Percentiles rank a stretch among this genome's conserved stretches.
These are phyloP conservation scores for Ornithoptera alexandrae DNA, from an alignment of 2,888 invertebrate species.

Conservation along the genomic window DNA sequence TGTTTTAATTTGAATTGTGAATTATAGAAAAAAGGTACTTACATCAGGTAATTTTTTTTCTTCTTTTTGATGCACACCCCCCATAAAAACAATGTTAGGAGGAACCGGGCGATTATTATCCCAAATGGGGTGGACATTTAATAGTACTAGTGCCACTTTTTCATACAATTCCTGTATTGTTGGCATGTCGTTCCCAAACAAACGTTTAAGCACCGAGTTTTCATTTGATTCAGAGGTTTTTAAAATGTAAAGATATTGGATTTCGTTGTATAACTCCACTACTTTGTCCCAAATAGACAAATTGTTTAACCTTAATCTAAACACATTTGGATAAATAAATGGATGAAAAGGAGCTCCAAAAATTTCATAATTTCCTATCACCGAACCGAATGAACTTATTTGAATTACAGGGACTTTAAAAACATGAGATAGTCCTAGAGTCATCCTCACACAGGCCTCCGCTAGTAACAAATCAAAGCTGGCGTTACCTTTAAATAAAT, in stretches of 20 bases:
- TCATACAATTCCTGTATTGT: conserved; percentile 35
- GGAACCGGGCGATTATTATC: conserved; percentile 54
- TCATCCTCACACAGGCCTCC: too few species aligned
- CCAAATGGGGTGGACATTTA: conserved; percentile 58
- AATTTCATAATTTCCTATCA: conserved; percentile 20
- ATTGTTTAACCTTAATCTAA: conserved; percentile 35
- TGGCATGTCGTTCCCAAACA: conserved; percentile 40
- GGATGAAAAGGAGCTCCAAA: conserved; percentile 41
- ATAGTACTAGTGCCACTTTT: conserved; percentile 53
- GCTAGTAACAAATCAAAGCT: conserved; percentile 36
- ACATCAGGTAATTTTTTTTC: conserved; percentile 56
- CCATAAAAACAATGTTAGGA: conserved; percentile 56
- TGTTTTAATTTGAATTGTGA: too few species aligned
- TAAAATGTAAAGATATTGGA: conserved; percentile 15
- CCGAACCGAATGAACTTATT: conserved; percentile 39
- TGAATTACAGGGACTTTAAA: conserved; percentile 41
- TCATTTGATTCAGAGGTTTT: too few species aligned
- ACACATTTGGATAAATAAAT: conserved; percentile 37
- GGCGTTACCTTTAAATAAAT: conserved; percentile 26
- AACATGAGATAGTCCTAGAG: conserved; percentile 37
- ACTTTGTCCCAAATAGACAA: conserved; percentile 45
- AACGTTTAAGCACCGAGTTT: too few species aligned
- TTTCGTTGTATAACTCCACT: conserved; percentile 33
- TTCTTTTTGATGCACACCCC: conserved; percentile 53
- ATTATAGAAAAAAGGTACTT: conserved; percentile 21